A percentile compares a stretch with the other conserved stretches of the same genome.
Evolutionary conservation across 2,797 vertebrate species (phyloP).

Genomic region (Tamandua tetradactyla): DNA sequence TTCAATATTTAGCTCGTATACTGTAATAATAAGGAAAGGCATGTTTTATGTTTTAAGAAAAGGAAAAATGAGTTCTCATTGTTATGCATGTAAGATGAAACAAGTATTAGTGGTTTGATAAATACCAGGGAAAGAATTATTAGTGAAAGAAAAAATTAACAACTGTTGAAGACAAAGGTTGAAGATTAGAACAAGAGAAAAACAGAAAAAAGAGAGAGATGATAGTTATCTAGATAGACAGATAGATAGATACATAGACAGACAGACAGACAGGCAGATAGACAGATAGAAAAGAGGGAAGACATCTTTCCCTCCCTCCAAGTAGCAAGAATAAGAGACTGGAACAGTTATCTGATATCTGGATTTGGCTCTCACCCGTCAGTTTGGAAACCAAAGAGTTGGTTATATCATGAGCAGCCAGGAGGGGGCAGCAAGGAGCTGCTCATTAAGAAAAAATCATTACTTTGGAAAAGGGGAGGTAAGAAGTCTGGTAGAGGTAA

Average conservation of each 20-base stretch:
- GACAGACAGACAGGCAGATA: too few species aligned
- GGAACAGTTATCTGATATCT: not conserved
- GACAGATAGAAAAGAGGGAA: not conserved
- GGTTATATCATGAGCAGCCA: conserved; percentile 58
- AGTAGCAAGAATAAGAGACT: not conserved
- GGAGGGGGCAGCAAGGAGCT: conserved; percentile 78
- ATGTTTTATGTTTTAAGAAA: conserved; percentile 1
- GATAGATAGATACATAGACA: not conserved
- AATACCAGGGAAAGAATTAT: not conserved
- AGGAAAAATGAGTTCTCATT: not conserved
- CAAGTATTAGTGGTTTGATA: not conserved
- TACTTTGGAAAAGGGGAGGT: not conserved
- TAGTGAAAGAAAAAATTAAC: conserved; percentile 1
- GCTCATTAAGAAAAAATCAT: not conserved
- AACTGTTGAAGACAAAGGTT: not conserved
- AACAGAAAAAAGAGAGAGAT: not conserved
- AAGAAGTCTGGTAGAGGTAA: not conserved
- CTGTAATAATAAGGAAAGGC: not conserved
- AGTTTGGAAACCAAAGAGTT: not conserved
- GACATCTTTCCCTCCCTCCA: not conserved
- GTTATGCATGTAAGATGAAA: not conserved
- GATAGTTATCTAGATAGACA: not conserved
- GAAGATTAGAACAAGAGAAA: not conserved
- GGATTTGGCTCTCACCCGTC: not conserved
- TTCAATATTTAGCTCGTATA: not conserved